Evolutionary conservation across 2,113 vertebrate species (phyloP).

Genomic region (Oceanites oceanicus): DNA sequence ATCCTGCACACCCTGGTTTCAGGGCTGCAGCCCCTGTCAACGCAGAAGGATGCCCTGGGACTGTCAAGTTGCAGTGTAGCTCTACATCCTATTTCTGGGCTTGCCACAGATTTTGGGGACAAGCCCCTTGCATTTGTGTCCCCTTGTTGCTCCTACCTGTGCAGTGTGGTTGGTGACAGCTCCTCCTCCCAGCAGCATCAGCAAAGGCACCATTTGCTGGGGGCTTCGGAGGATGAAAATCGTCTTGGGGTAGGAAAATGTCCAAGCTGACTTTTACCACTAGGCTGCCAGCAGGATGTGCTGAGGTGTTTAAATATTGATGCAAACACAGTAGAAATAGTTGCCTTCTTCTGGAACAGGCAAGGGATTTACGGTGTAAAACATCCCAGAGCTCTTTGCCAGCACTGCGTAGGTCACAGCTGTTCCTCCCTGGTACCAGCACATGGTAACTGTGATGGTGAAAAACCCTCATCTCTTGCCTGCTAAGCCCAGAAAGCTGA

Average conservation of each 20-base stretch:
- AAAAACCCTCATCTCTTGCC: background rate
- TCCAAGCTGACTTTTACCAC: background rate
- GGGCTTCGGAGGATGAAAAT: background rate
- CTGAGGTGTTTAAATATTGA: conserved; percentile 33
- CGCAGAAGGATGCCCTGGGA: background rate
- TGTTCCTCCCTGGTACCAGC: background rate
- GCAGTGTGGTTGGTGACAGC: background rate
- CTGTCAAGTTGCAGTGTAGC: background rate
- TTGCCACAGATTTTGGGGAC: background rate
- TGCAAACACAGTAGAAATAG: conserved; percentile 5
- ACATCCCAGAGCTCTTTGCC: background rate
- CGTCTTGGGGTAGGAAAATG: background rate
- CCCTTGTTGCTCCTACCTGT: background rate
- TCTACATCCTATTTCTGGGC: background rate
- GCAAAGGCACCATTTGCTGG: background rate
- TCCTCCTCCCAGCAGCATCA: background rate
- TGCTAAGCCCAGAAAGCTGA: background rate
- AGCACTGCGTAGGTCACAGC: background rate
- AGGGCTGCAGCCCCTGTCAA: background rate
- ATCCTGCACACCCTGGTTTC: rapidly evolving
- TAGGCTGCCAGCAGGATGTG: background rate
- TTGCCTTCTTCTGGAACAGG: background rate
- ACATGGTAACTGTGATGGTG: background rate
- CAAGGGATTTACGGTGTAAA: background rate
- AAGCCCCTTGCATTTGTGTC: background rate